A percentile compares a stretch with the other conserved stretches of the same genome.
phyloP scores from a whole-genome alignment of 1,140 invertebrate species.

The Diuraphis noxia region DNA sequence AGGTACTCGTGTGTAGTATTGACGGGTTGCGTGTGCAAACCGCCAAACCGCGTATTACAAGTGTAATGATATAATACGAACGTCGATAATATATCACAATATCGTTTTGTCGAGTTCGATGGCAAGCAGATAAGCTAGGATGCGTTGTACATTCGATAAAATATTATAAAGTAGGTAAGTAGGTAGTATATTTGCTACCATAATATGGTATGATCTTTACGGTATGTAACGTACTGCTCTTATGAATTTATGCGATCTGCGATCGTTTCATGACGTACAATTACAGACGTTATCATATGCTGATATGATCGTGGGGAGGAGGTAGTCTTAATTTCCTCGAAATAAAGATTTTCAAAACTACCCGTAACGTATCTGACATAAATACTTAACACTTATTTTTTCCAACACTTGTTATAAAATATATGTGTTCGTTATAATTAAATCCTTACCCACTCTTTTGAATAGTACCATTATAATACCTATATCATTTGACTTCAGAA shows the following conservation, averaged over 20 bases:
- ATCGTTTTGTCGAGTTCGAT: not conserved
- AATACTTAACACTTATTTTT: not conserved
- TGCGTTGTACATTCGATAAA: not conserved
- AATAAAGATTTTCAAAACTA: not conserved
- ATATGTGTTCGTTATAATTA: not conserved
- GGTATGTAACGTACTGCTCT: not conserved
- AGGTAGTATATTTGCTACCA: not conserved
- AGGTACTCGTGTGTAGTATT: too few relatives aligned
- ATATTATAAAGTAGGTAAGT: not conserved
- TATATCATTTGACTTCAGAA: not conserved
- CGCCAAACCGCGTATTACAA: not conserved
- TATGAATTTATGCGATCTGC: too few relatives aligned
- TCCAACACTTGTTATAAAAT: not conserved
- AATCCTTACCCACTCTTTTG: too few relatives aligned
- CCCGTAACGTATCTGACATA: not conserved
- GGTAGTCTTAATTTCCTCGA: not conserved
- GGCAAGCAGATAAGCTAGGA: not conserved
- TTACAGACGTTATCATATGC: not conserved
- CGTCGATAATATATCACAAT: not conserved
- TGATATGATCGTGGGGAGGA: too few relatives aligned
- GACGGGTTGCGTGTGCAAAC: not conserved
- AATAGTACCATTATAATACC: too few relatives aligned
- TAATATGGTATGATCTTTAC: not conserved
- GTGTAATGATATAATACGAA: not conserved
- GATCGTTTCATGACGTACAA: not conserved